Conservation (phyloP, 2,888 invertebrate species). For the Zaprionus bogoriensis region DNA sequence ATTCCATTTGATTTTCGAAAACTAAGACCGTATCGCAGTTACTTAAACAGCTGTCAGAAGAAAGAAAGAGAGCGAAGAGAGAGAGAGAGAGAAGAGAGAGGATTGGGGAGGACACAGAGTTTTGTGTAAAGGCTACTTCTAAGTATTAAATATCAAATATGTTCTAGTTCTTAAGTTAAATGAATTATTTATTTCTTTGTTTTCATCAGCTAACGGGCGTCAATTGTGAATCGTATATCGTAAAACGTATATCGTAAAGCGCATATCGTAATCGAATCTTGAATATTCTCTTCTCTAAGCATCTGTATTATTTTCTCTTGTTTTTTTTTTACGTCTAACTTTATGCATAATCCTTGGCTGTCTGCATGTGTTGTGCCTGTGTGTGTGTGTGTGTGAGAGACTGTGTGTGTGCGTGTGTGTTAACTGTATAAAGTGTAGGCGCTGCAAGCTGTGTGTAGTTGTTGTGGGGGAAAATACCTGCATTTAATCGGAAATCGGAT, state of each 20-base stretch:
- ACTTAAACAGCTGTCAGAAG: conserved; percentile 32
- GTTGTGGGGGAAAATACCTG: background rate
- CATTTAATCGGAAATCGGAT: background rate
- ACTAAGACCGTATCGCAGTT: conserved; percentile 26
- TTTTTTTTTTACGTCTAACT: background rate
- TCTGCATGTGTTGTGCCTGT: background rate
- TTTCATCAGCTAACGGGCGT: conserved; percentile 4
- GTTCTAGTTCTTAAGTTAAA: conserved; percentile 64
- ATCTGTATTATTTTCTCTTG: conserved; percentile 1
- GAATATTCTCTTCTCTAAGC: conserved; percentile 24
- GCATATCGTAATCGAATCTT: background rate
- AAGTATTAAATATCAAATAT: conserved; percentile 76
- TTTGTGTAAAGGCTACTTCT: conserved; percentile 64
- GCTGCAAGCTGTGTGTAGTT: background rate
- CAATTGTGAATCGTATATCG: background rate
- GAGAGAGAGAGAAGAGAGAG: conserved; percentile 3
- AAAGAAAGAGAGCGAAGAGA: background rate
- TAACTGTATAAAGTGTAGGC: conserved; percentile 2
- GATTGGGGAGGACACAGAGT: background rate
- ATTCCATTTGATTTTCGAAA: conserved; percentile 57
- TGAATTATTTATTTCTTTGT: conserved; percentile 66
- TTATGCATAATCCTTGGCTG: background rate
- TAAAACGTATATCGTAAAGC: conserved; percentile 3
- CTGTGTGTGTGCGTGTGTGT: background rate
- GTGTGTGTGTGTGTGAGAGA: background rate